Conservation (phyloP, 2,888 invertebrate species). For the Altica lythri region DNA sequence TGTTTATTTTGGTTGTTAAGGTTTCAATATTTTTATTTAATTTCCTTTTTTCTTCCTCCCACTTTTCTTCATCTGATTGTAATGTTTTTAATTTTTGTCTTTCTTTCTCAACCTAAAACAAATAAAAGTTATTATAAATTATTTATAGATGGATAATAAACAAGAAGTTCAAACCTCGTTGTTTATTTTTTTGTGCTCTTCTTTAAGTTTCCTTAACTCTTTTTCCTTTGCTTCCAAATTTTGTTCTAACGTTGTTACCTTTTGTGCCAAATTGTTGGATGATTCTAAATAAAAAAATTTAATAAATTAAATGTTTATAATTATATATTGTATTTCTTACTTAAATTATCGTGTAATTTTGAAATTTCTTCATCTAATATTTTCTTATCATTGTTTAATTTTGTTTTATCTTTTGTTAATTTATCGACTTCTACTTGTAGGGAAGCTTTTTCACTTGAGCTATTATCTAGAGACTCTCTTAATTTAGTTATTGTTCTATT, state of each 20-base stretch:
- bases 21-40: constrained; percentile 60
- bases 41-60: constrained; percentile 61
- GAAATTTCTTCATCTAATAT: constrained; percentile 60
- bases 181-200: constrained; percentile 63
- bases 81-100: constrained; percentile 47
- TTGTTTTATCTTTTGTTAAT: constrained; percentile 58
- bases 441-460: constrained; percentile 66
- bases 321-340: constrained; percentile 35
- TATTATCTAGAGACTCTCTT: constrained; percentile 58
- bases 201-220: constrained; percentile 65
- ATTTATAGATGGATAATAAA: no score
- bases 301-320: constrained; percentile 6
- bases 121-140: constrained; percentile 47
- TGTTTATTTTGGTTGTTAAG: constrained; percentile 65
- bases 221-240: constrained; percentile 69
- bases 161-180: constrained; percentile 60
- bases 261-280: constrained; percentile 63
- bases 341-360: constrained; percentile 47
- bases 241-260: constrained; percentile 68
- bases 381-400: constrained; percentile 59
- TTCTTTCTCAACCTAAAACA: constrained; percentile 52
- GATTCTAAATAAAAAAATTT: no score
- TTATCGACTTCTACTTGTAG: constrained; percentile 60
- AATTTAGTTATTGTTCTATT: constrained; percentile 58
- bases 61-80: constrained; percentile 59